phyloP scores from a whole-genome alignment of 2,888 invertebrate species.

The Diplolepis rosae region DNA sequence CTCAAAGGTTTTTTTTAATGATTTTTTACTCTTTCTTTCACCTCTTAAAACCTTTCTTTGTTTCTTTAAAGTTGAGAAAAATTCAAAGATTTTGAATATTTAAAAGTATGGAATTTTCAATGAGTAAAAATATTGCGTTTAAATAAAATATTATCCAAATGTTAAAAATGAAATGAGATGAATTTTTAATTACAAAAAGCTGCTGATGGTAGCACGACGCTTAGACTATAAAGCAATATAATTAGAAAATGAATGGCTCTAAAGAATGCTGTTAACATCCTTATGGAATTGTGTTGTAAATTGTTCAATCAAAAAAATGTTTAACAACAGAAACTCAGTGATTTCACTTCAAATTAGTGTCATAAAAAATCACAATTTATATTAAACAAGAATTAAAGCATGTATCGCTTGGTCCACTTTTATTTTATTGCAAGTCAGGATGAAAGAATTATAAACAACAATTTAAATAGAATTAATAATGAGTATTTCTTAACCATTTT shows the following conservation, averaged over 20 bases:
- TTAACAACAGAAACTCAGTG: background rate
- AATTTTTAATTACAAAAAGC: background rate
- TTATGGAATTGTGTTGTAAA: background rate
- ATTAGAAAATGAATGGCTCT: background rate
- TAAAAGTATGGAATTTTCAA: background rate
- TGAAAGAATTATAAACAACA: too few species aligned
- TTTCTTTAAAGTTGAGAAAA: conserved; percentile 3
- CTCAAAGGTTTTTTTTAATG: background rate
- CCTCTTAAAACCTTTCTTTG: background rate
- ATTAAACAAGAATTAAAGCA: too few species aligned
- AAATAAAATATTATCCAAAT: background rate
- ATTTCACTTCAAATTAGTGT: background rate
- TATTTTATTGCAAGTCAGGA: too few species aligned
- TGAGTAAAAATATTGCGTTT: background rate
- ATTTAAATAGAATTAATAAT: too few species aligned
- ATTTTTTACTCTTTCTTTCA: background rate
- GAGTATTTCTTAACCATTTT: too few species aligned
- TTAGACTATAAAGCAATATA: background rate
- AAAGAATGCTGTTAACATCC: background rate
- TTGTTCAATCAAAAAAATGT: conserved; percentile 7
- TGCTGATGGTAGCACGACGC: background rate
- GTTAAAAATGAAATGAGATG: background rate
- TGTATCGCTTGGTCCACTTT: too few species aligned
- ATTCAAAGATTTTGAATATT: background rate
- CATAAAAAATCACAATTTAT: too few species aligned